Conservation (phyloP, 2,113 vertebrate genomes). For the Callithrix jacchus region DNA sequence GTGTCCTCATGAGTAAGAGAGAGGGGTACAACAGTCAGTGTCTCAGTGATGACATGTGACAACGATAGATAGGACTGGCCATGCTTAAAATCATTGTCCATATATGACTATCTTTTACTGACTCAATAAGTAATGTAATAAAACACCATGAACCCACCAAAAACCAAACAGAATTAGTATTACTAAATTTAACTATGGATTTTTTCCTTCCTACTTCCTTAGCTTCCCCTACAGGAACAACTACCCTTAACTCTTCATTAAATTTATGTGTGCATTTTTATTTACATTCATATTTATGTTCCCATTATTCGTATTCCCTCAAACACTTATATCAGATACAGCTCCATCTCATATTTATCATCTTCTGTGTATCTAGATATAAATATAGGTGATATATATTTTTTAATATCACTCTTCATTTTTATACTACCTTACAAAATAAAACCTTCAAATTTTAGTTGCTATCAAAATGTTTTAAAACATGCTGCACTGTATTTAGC, state of each 20-base stretch:
- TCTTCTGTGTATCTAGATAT: neutral
- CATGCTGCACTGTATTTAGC: neutral
- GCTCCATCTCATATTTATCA: neutral
- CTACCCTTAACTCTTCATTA: neutral
- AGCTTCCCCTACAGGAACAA: neutral
- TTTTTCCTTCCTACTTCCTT: neutral
- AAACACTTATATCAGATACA: neutral
- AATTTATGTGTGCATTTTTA: neutral
- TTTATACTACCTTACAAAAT: neutral
- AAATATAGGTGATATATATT: neutral
- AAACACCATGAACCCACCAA: neutral
- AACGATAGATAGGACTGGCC: neutral
- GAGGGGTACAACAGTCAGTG: neutral
- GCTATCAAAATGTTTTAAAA: neutral
- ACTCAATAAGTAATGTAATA: neutral
- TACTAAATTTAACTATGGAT: neutral
- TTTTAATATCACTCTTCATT: neutral
- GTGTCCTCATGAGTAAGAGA: neutral
- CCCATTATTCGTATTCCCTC: neutral
- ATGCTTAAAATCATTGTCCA: neutral
- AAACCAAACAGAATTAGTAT: neutral
- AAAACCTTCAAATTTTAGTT: neutral
- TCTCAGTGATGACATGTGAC: neutral
- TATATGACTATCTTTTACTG: neutral
- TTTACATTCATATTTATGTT: neutral